These are phyloP conservation scores for Nematolebias whitei DNA, from an alignment of 2,113 vertebrate species.

Conservation along the genomic window DNA sequence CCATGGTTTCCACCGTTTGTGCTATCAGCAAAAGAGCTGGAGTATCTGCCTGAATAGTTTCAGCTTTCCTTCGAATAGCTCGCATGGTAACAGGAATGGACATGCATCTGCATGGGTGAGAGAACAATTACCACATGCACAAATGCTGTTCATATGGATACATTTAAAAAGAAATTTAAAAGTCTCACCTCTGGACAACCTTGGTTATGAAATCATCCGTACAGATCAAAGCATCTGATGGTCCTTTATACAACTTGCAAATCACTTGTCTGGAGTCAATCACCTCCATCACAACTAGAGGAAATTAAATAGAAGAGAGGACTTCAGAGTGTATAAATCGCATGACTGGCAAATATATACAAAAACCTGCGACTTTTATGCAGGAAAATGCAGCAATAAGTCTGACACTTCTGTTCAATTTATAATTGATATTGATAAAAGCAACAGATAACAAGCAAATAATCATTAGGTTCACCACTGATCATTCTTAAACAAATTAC, in stretches of 20 bases:
- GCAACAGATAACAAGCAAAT: too few relatives aligned
- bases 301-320: not conserved
- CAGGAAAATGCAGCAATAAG: too few relatives aligned
- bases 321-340: not conserved
- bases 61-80: slow-evolving; percentile 95
- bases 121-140: not conserved
- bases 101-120: slow-evolving; percentile 87
- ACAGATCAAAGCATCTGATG: slow-evolving; percentile 96
- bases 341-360: too few relatives aligned
- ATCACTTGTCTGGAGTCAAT: slow-evolving; percentile 93
- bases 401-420: not conserved
- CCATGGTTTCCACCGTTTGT: slow-evolving; percentile 97
- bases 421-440: not conserved
- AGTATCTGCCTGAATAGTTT: slow-evolving; percentile 98
- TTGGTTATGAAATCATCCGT: slow-evolving; percentile 99
- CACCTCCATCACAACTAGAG: slow-evolving; percentile 96
- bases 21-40: slow-evolving; percentile 96
- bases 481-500: too few relatives aligned
- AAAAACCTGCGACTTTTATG: too few relatives aligned
- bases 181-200: slow-evolving; percentile 93
- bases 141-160: not conserved
- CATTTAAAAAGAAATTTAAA: not conserved
- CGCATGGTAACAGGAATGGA: slow-evolving; percentile 99
- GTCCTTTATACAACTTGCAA: slow-evolving; percentile 96
- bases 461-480: too few relatives aligned